These are phyloP conservation scores for Callyntrura guangdongensis DNA, from an alignment of 2,888 invertebrate species.

Conservation along the genomic window DNA sequence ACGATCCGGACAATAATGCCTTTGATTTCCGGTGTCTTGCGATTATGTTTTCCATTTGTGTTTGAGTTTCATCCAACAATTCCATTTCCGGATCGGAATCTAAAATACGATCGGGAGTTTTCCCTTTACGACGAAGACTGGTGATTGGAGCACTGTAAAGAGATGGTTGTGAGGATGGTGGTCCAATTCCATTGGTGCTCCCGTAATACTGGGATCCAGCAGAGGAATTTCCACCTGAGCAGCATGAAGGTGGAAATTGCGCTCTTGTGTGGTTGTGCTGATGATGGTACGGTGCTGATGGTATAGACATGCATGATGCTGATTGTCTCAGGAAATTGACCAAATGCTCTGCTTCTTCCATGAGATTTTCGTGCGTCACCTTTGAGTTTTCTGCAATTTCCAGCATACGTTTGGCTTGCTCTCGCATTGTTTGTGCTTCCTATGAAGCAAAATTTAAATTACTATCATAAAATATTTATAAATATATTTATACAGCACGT, in stretches of 20 bases:
- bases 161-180: conserved; percentile 38
- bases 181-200: conserved; percentile 15
- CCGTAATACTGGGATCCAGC: conserved; percentile 69
- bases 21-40: conserved; percentile 75
- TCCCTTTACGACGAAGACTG: conserved; percentile 64
- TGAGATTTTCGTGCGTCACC: conserved; percentile 80
- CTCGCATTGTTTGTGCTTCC: conserved; percentile 81
- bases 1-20: conserved; percentile 59
- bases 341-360: conserved; percentile 82
- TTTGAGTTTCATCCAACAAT: conserved; percentile 76
- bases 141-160: conserved; percentile 54
- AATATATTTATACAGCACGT: too few relatives aligned
- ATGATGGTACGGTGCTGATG: conserved; percentile 46
- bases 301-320: conserved; percentile 26
- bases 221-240: conserved; percentile 62
- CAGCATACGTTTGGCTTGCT: conserved; percentile 80
- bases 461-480: background rate
- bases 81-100: conserved; percentile 80
- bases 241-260: conserved; percentile 73
- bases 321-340: conserved; percentile 78
- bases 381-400: conserved; percentile 81
- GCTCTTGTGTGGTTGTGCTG: conserved; percentile 69
- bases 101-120: conserved; percentile 72
- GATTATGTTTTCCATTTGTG: conserved; percentile 74
- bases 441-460: conserved; percentile 21